Conservation (phyloP, 1,140 invertebrate genomes). For the Drosophila leontia region DNA sequence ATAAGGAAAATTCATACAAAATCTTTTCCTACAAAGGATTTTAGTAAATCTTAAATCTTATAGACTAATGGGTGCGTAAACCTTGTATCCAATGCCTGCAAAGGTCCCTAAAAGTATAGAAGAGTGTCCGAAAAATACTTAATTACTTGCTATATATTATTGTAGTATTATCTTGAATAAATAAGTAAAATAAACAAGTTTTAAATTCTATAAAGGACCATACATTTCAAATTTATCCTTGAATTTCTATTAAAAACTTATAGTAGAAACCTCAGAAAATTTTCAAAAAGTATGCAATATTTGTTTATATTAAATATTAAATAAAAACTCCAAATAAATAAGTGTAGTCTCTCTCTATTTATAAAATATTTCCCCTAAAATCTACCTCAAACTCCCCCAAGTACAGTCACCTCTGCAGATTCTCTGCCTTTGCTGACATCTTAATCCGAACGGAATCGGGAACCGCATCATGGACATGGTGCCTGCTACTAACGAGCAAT, state of each 20-base stretch:
- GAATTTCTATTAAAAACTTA: too few species aligned
- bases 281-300: too few species aligned
- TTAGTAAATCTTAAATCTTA: neutral
- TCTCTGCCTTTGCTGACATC: neutral
- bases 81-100: neutral
- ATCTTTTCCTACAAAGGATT: too few species aligned
- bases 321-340: too few species aligned
- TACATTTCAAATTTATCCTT: too few species aligned
- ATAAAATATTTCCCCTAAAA: neutral
- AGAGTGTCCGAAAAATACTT: neutral
- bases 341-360: neutral
- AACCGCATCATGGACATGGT: slow-evolving; percentile 56
- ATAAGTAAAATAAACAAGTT: too few species aligned
- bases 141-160: neutral
- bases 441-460: slow-evolving; percentile 4
- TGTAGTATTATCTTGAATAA: neutral
- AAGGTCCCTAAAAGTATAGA: neutral
- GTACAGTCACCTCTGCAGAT: slow-evolving; percentile 14
- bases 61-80: neutral
- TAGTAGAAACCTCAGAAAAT: too few species aligned
- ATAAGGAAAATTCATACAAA: too few species aligned
- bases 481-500: slow-evolving; percentile 82
- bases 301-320: too few species aligned
- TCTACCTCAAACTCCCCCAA: too few species aligned
- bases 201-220: too few species aligned